These are phyloP conservation scores for Eustalomyia histrio DNA, from an alignment of 2,888 invertebrate genomes.

Conservation along the genomic window DNA sequence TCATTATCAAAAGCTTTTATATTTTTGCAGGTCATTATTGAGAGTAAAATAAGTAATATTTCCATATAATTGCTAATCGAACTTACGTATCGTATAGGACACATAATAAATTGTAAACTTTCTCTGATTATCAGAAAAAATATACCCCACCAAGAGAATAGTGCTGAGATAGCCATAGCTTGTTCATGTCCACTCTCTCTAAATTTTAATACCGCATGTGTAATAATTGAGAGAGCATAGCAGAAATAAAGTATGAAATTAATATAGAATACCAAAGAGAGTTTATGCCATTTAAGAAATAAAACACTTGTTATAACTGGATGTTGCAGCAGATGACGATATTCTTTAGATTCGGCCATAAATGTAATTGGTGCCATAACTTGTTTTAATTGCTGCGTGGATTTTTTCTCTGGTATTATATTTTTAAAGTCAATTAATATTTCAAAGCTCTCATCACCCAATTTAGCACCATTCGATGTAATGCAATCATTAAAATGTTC, in stretches of 20 bases:
- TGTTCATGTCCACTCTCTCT: conserved; percentile 80
- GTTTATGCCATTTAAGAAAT: conserved; percentile 89
- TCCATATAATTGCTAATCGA: conserved; percentile 89
- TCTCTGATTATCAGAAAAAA: conserved; percentile 84
- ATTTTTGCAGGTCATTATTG: conserved; percentile 82
- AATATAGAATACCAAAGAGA: conserved; percentile 85
- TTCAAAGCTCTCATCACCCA: conserved; percentile 85
- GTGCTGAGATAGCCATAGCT: conserved; percentile 79
- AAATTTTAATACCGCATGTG: conserved; percentile 85
- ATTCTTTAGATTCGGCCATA: conserved; percentile 85
- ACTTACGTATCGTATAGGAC: conserved; percentile 84
- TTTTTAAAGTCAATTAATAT: conserved; percentile 87
- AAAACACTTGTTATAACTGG: conserved; percentile 89
- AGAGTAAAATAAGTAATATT: conserved; percentile 83
- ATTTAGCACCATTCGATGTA: conserved; percentile 83
- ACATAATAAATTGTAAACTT: conserved; percentile 85
- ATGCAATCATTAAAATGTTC: conserved; percentile 87
- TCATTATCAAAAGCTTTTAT: conserved; percentile 80
- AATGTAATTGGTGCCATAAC: conserved; percentile 88
- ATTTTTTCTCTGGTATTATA: conserved; percentile 79
- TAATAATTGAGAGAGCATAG: conserved; percentile 84
- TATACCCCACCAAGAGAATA: conserved; percentile 81
- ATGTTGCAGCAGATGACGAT: conserved; percentile 86
- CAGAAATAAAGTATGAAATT: conserved; percentile 86
- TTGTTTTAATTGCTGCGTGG: conserved; percentile 79